A percentile compares a stretch with the other conserved stretches of the same genome.
phyloP scores from a whole-genome alignment of 2,113 vertebrate species.

The Leptobrachium leishanense region DNA sequence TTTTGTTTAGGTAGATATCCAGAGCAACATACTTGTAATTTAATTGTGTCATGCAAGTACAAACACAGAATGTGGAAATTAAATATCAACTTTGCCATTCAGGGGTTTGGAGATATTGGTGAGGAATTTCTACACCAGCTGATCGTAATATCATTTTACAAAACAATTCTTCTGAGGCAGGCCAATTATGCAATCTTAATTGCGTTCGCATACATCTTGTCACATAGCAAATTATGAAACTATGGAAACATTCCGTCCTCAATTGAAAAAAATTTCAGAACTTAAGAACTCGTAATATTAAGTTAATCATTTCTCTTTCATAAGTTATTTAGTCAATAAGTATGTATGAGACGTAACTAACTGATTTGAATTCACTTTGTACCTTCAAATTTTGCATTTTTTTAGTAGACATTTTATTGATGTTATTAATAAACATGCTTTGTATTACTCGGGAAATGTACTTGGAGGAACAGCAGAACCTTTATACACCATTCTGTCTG shows the following conservation, averaged over 20 bases:
- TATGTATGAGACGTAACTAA: neutral
- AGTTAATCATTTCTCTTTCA: no score
- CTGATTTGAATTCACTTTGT: no score
- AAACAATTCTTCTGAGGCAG: neutral
- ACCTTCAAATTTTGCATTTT: no score
- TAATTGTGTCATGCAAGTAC: no score
- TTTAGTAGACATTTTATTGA: no score
- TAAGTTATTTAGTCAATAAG: neutral
- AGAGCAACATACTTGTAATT: no score
- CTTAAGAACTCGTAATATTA: no score
- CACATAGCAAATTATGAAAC: constrained; percentile 7
- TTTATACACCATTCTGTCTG: no score
- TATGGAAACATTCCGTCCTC: constrained; percentile 20
- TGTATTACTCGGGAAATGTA: no score
- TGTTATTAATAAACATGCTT: no score
- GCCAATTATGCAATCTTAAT: constrained; percentile 13
- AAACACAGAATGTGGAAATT: neutral
- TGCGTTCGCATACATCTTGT: constrained; percentile 4
- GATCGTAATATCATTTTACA: constrained; percentile 7
- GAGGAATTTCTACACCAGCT: neutral
- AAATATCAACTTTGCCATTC: neutral
- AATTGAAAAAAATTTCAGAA: neutral
- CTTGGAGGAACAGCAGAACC: no score
- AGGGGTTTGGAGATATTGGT: neutral
- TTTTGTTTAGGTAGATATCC: no score